Base-by-base conservation (phyloP, 2,888 invertebrate genomes). In the Cephus runcator region DNA sequence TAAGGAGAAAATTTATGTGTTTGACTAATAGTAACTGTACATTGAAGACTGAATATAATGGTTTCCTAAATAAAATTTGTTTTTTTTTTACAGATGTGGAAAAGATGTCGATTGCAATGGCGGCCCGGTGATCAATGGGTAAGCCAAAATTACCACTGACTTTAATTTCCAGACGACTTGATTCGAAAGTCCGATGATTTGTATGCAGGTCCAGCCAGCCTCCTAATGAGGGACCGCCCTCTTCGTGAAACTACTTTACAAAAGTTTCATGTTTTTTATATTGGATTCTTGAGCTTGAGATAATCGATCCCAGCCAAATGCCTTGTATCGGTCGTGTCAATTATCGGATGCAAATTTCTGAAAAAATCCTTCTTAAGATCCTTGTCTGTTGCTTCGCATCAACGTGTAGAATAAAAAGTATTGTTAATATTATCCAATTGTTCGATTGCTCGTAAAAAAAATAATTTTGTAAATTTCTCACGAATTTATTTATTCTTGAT, bases 41-140 rank as follows among this genome's bases (percentile, higher is more conserved):
- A 15, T 23, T 40, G 15, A 40, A 40, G 40, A 40, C 6, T 9
- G 40, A 36, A 1, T 36, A 36, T 36, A 36, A 15, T 1, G 15
- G 4, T 36, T 36, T 36, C 15, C 36, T 12, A 15, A 36, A 15
- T 12, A 69, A 79, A 69, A 77, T 34, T 73, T 69, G 2, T 79
- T 80, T 73, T 36, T 36, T 76, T 81, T 69, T 88, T 88, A 4
- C 87, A 90, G 90, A 87, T 86, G 81, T 80, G 82, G 83, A 81
- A 82, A 77, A 77, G 73, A 82, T 77, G 73, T 76, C 73, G 73
- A 36, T 81, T 34, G 77, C 76, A 76, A 79, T 73, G 84, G 84
- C 86, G 88, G 85, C 87, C 86, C 84, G 84, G 86, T 85, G 84
- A 85, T 85, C 85, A 84, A 83, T 86, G 88, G 89, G 90, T 90